A percentile compares a stretch with the other conserved stretches of the same genome.
These are phyloP conservation scores for Pissodes strobi DNA, from an alignment of 1,140 invertebrate species.

Conservation along the genomic window DNA sequence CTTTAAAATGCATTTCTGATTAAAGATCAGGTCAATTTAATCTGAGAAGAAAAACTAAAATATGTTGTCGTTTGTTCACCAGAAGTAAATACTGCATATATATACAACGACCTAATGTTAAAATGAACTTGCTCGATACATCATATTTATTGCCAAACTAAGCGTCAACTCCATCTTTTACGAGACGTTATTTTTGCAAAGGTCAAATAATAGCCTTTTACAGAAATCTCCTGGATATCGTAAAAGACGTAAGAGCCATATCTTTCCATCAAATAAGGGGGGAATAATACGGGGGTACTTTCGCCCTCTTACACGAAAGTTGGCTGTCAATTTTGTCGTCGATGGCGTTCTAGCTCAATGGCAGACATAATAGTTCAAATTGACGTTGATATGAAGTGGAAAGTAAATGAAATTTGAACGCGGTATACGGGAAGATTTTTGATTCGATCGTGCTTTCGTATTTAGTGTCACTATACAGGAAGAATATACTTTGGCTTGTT, in stretches of 20 bases:
- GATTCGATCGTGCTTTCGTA: background rate
- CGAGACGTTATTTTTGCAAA: no score
- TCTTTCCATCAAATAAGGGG: conserved; percentile 13
- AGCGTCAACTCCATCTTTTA: no score
- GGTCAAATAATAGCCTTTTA: conserved; percentile 8
- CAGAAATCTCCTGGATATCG: conserved; percentile 14
- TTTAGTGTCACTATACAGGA: background rate
- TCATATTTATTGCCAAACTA: no score
- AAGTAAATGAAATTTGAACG: conserved; percentile 23
- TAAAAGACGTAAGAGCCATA: conserved; percentile 18
- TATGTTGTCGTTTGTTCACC: no score
- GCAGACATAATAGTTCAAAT: conserved; percentile 8
- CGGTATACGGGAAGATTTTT: no score
- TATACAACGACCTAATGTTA: no score
- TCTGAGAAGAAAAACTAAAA: no score
- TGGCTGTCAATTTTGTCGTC: conserved; percentile 23
- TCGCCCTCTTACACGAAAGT: conserved; percentile 16
- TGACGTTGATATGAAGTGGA: conserved; percentile 30
- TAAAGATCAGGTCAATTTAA: no score
- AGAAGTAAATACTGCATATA: no score
- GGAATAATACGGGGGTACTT: conserved; percentile 20
- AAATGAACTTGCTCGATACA: no score
- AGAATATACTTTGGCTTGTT: no score
- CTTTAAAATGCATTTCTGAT: no score
- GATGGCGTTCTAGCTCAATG: conserved; percentile 15